Evolutionary conservation across 2,797 vertebrate species (phyloP).

Genomic region (Danio kyathit): DNA sequence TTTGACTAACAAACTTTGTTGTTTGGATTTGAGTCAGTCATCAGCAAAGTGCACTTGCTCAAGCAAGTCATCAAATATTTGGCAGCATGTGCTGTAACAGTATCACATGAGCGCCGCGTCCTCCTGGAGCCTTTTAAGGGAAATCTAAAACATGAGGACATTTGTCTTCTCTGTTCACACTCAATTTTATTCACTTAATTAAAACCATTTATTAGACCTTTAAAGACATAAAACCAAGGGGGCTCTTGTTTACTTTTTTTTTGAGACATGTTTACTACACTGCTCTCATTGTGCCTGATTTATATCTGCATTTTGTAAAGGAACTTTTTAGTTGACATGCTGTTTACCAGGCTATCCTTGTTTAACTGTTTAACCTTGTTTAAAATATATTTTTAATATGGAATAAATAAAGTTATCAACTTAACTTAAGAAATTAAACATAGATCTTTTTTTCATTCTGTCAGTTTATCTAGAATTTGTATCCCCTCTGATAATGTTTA

Average conservation of each 20-base stretch:
- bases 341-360: background rate
- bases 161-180: slow-evolving; percentile 8
- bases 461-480: too few species aligned
- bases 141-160: slow-evolving; percentile 31
- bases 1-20: slow-evolving; percentile 47
- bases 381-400: too few species aligned
- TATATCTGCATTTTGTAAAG: background rate
- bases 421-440: too few species aligned
- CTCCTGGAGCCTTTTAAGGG: slow-evolving; percentile 45
- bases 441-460: too few species aligned
- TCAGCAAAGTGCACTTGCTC: slow-evolving; percentile 54
- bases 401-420: too few species aligned
- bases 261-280: background rate
- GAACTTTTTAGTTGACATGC: background rate
- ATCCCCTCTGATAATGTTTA: too few species aligned
- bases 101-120: slow-evolving; percentile 1
- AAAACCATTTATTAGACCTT: background rate
- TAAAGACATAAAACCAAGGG: background rate
- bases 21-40: slow-evolving; percentile 56
- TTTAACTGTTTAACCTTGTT: too few species aligned
- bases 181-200: background rate
- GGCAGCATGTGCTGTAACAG: slow-evolving; percentile 40
- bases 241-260: background rate
- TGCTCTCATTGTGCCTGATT: background rate
- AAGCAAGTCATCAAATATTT: slow-evolving; percentile 57